Percentiles rank a stretch among this genome's conserved stretches.
phyloP scores from a whole-genome alignment of 2,113 vertebrate genomes.

The Poicephalus gulielmi region DNA sequence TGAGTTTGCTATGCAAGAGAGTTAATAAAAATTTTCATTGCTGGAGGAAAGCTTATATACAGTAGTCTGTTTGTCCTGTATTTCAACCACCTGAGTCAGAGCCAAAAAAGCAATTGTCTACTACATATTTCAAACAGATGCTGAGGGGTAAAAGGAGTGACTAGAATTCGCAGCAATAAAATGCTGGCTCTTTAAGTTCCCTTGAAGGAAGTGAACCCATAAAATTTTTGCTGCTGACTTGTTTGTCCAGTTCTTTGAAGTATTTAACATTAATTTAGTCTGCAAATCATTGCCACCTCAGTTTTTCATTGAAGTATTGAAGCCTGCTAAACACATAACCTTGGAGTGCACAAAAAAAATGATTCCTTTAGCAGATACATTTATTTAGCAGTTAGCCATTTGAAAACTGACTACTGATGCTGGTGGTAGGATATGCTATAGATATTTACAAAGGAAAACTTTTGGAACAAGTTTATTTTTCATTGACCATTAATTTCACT shows the following conservation, averaged over 20 bases:
- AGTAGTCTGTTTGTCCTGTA: slow-evolving; percentile 84
- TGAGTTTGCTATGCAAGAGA: slow-evolving; percentile 66
- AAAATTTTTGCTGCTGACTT: slow-evolving; percentile 77
- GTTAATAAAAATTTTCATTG: slow-evolving; percentile 76
- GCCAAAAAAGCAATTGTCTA: slow-evolving; percentile 83
- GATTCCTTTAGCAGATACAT: slow-evolving; percentile 50
- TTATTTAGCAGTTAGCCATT: slow-evolving; percentile 41
- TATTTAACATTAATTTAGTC: slow-evolving; percentile 77
- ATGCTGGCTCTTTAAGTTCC: slow-evolving; percentile 70
- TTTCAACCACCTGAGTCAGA: slow-evolving; percentile 84
- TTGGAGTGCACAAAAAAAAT: neutral
- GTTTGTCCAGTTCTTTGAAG: slow-evolving; percentile 78
- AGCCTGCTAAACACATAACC: slow-evolving; percentile 64
- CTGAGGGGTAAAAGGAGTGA: slow-evolving; percentile 77
- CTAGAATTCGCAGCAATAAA: slow-evolving; percentile 83
- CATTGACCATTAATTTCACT: neutral
- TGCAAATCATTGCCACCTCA: slow-evolving; percentile 73
- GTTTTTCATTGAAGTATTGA: slow-evolving; percentile 70
- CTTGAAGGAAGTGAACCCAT: slow-evolving; percentile 77
- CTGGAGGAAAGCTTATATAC: slow-evolving; percentile 80
- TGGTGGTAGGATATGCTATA: neutral
- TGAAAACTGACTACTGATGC: neutral
- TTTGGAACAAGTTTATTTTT: neutral
- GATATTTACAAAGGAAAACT: neutral
- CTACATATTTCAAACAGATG: slow-evolving; percentile 93